These are phyloP conservation scores for Leucania comma DNA, from an alignment of 2,888 invertebrate genomes.

Conservation along the genomic window DNA sequence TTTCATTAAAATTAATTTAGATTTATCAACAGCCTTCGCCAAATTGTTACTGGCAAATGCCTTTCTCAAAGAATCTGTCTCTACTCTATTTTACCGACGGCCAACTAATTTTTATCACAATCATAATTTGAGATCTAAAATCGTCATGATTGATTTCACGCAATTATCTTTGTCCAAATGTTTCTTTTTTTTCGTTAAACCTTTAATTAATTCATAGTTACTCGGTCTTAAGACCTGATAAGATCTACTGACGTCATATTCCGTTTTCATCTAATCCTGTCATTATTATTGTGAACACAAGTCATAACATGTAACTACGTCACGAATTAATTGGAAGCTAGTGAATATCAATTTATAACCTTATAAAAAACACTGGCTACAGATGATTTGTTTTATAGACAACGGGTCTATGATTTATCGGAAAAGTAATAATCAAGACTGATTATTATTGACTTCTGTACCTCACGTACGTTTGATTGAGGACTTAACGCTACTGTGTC, in stretches of 20 bases:
- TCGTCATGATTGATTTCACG: constrained; percentile 14
- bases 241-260: constrained; percentile 60
- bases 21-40: constrained; percentile 18
- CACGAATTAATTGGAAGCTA: constrained; percentile 60
- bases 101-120: not conserved
- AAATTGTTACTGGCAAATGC: not conserved
- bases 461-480: constrained; percentile 22
- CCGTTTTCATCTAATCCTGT: constrained; percentile 57
- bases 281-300: constrained; percentile 53
- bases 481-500: constrained; percentile 14
- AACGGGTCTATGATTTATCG: constrained; percentile 40
- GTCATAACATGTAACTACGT: constrained; percentile 57
- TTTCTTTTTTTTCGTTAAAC: constrained; percentile 41
- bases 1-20: constrained; percentile 27
- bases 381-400: constrained; percentile 35
- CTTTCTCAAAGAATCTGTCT: not conserved
- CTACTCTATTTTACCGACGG: not conserved
- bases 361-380: constrained; percentile 47
- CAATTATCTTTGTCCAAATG: constrained; percentile 1
- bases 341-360: constrained; percentile 51
- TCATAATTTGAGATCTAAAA: constrained; percentile 20
- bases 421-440: constrained; percentile 26
- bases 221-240: constrained; percentile 44
- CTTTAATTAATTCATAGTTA: constrained; percentile 48
- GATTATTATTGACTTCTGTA: constrained; percentile 41